Conservation (phyloP, 2,888 invertebrate genomes). For the Galerucella calmariensis region DNA sequence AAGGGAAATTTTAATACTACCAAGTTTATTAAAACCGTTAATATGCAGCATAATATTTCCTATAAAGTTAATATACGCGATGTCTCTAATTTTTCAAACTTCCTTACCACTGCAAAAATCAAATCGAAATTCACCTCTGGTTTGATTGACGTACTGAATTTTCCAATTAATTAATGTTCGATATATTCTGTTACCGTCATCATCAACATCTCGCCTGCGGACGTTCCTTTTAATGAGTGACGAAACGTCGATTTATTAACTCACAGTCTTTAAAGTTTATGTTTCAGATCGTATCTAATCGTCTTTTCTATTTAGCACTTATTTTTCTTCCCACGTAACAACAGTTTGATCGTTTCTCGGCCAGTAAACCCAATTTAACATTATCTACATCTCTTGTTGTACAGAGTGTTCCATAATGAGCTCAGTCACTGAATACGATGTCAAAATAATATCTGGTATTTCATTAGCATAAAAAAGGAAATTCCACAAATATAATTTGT, state of each 20-base stretch:
- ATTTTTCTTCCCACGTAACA: background rate
- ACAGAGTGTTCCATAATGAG: background rate
- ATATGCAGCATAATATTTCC: too few relatives aligned
- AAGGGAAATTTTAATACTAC: too few relatives aligned
- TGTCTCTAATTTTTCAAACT: background rate
- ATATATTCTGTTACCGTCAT: background rate
- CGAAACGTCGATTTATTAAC: background rate
- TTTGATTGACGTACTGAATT: background rate
- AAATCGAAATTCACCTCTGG: constrained; percentile 1
- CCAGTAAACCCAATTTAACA: constrained; percentile 2
- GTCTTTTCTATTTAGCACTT: constrained; percentile 1
- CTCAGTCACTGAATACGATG: too few relatives aligned
- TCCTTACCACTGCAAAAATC: background rate
- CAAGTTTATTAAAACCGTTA: too few relatives aligned
- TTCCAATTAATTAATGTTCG: background rate
- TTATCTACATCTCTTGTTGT: background rate
- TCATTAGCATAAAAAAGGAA: too few relatives aligned
- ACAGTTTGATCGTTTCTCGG: background rate
- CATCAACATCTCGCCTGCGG: background rate
- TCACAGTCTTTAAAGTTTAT: background rate
- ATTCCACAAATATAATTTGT: too few relatives aligned
- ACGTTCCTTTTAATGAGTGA: constrained; percentile 1
- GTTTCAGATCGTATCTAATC: background rate
- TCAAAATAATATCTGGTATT: too few relatives aligned
- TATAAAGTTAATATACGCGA: background rate